Evolutionary conservation across 2,113 vertebrate species (phyloP).

Genomic region (Prionailurus bengalensis): DNA sequence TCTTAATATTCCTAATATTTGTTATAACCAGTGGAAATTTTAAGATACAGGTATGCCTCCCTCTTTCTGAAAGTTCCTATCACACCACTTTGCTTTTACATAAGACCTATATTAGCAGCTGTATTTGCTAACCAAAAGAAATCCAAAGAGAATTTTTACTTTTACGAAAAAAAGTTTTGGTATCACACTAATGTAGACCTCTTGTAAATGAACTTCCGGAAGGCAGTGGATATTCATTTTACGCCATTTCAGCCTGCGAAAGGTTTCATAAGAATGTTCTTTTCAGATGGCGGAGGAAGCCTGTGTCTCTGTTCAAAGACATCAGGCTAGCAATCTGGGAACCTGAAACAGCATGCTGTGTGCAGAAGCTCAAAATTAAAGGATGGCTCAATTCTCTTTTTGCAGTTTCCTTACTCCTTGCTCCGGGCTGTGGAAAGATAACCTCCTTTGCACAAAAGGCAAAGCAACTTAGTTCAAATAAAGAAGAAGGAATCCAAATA

Average conservation of each 20-base stretch:
- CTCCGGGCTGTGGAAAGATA: not conserved
- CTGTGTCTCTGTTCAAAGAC: not conserved
- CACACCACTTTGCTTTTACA: not conserved
- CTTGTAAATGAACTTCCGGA: not conserved
- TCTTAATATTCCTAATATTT: constrained; percentile 28
- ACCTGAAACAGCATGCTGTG: not conserved
- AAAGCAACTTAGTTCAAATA: not conserved
- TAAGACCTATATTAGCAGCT: not conserved
- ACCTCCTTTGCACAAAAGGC: not conserved
- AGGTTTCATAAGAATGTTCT: not conserved
- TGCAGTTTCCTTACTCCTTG: not conserved
- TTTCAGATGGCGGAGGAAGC: not conserved
- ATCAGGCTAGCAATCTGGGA: not conserved
- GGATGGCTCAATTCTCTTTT: not conserved
- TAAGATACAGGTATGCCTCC: not conserved
- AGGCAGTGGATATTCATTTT: not conserved
- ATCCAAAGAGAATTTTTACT: not conserved
- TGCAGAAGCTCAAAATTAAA: not conserved
- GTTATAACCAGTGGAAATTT: constrained; percentile 12
- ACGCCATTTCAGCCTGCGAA: not conserved
- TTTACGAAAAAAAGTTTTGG: not conserved
- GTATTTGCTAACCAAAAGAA: not conserved
- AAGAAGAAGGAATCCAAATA: constrained; percentile 25
- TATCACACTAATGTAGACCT: not conserved
- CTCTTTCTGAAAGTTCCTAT: not conserved